Base-by-base conservation (phyloP, 2,113 vertebrate species). In the Oreotragus oreotragus region DNA sequence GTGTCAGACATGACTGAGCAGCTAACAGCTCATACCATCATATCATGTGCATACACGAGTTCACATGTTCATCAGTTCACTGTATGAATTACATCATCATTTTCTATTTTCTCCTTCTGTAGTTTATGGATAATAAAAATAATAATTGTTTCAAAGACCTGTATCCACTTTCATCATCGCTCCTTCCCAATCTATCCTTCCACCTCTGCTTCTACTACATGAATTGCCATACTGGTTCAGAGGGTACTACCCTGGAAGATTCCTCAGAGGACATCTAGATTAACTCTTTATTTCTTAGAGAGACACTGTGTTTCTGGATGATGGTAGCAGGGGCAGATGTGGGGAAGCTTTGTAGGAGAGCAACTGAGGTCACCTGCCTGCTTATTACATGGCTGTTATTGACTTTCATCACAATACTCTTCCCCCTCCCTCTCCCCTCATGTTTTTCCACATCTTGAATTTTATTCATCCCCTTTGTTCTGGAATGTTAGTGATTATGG, bases 401-500 rank as follows among this genome's bases (percentile, higher is more conserved):
- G 57, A 55, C 30, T 80, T 88, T 79, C 47, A 55, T 13, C 36
- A 36, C 76, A 45, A 16, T 55, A 27, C 6, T 43, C 64, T 60
- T 21, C 21, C 27, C 43, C 16, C 2, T 28, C 4, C 16, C 7
- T 0, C 9, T 5, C n/a, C 9, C 33, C 2, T 15, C n/a, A 2
- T 2, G 28, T 10, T 43, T 60, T 76, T 53, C 43, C 21, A 62
- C 19, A 11, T n/a, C 6, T 58, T 58, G 55, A 30, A 23, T 84
- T 43, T 77, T 33, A 47, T 58, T 7, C 43, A 19, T 58, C 6
- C 6, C 19, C 28, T 85, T 57, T 85, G 21, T 84, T 49, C 80
- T 43, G 39, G 39, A 85, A 5, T 43, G 25, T 80, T 84, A 80
- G 12, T 49, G 55, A 49, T 90, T 51, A 64, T 39, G 11, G 39